Evolutionary conservation across 2,797 vertebrate genomes (phyloP).

Genomic region (Onychomys arenicola): DNA sequence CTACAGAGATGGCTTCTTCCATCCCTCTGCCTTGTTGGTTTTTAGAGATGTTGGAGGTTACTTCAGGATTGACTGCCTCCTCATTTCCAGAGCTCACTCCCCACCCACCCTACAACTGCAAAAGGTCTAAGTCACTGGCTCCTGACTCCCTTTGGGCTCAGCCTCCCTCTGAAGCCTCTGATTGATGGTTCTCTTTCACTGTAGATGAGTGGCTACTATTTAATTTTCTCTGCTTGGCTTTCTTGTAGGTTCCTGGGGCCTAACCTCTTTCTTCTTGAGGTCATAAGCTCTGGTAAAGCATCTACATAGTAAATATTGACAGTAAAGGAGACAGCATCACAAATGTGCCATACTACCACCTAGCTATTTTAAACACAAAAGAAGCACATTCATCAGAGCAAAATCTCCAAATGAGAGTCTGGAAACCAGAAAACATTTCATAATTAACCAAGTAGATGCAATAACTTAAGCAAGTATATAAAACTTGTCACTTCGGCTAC

Average conservation of each 20-base stretch:
- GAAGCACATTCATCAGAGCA: background rate
- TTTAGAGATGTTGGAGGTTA: background rate
- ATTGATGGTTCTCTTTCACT: background rate
- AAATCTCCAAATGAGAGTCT: background rate
- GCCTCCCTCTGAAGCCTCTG: background rate
- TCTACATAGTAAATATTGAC: background rate
- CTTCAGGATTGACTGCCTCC: background rate
- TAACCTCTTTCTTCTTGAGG: background rate
- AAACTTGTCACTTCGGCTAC: background rate
- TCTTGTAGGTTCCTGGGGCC: background rate
- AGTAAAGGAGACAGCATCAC: background rate
- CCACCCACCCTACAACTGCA: background rate
- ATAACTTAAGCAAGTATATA: background rate
- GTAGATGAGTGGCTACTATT: background rate
- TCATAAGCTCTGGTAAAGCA: background rate
- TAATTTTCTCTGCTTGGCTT: background rate
- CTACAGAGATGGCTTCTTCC: background rate
- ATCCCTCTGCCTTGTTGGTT: background rate
- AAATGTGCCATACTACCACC: background rate
- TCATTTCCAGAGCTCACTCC: background rate
- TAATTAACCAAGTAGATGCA: conserved; percentile 4
- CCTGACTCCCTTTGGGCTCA: background rate
- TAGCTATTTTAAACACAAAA: background rate
- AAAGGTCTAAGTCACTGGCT: background rate
- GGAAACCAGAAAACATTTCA: background rate